Evolutionary conservation across 2,888 invertebrate genomes (phyloP).

Genomic region (Plagodis pulveraria): DNA sequence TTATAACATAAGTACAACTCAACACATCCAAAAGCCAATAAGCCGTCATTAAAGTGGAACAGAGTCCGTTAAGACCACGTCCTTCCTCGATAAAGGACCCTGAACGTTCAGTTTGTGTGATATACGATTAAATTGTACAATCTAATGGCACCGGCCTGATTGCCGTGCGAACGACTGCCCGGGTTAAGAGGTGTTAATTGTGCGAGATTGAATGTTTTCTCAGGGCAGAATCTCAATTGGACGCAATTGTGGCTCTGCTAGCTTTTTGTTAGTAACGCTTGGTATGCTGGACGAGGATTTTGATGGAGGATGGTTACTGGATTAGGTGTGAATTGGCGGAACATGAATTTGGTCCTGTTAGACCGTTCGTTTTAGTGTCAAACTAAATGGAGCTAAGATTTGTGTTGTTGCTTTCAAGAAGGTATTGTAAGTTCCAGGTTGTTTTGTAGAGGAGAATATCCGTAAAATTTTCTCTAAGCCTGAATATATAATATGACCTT

Average conservation of each 20-base stretch:
- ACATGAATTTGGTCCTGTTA: no score
- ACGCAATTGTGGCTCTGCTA: conserved; percentile 73
- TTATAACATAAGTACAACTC: no score
- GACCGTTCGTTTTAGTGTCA: no score
- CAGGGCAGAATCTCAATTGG: conserved; percentile 83
- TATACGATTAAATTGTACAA: conserved; percentile 64
- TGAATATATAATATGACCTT: no score
- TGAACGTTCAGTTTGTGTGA: conserved; percentile 37
- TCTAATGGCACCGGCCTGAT: conserved; percentile 56
- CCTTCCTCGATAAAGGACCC: conserved; percentile 12
- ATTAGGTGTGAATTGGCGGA: no score
- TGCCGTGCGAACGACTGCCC: conserved; percentile 81
- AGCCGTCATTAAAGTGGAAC: no score
- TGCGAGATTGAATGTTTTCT: conserved; percentile 85
- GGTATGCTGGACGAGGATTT: conserved; percentile 1
- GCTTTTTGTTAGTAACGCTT: conserved; percentile 34
- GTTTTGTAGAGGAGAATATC: no score
- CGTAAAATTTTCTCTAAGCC: no score
- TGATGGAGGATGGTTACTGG: not conserved
- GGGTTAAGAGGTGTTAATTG: conserved; percentile 86
- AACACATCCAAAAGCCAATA: no score
- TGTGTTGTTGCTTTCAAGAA: no score
- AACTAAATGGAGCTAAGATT: no score
- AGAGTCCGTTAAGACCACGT: not conserved
- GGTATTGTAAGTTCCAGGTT: no score